Percentiles rank a stretch among this genome's conserved stretches.
phyloP scores from a whole-genome alignment of 2,113 vertebrate species.

The Xenus cinereus region DNA sequence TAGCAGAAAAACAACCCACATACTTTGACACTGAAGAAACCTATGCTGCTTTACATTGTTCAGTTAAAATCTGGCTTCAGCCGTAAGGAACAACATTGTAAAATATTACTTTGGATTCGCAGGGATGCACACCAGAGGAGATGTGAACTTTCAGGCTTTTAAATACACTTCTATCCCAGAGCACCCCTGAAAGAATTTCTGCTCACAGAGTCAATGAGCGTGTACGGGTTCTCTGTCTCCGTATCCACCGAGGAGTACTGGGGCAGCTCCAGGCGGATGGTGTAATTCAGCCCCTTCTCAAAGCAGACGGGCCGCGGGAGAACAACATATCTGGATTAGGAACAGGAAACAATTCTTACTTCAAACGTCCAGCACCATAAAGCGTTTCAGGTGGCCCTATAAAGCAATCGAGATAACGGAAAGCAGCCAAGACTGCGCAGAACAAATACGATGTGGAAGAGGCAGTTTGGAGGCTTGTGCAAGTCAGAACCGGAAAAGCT shows the following conservation, averaged over 20 bases:
- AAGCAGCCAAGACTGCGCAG: background rate
- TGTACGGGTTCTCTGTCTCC: conserved; percentile 87
- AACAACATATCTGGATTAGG: conserved; percentile 80
- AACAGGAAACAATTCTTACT: conserved; percentile 25
- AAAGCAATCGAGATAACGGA: background rate
- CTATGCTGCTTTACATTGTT: background rate
- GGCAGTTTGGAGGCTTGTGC: background rate
- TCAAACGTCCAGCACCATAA: background rate
- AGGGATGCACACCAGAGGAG: background rate
- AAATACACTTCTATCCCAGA: background rate
- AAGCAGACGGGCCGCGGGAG: conserved; percentile 90
- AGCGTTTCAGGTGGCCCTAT: background rate
- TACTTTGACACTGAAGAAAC: background rate
- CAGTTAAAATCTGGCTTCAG: background rate
- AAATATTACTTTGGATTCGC: background rate
- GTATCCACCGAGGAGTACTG: conserved; percentile 83
- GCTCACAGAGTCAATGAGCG: conserved; percentile 93
- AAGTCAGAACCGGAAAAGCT: background rate
- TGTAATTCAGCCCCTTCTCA: conserved; percentile 92
- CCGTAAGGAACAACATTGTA: rapidly evolving
- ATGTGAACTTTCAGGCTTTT: background rate
- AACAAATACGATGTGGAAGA: background rate
- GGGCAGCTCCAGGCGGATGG: conserved; percentile 85
- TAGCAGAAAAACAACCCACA: background rate
- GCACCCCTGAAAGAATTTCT: background rate